Evolutionary conservation across 2,888 invertebrate genomes (phyloP).

Genomic region (Netelia melanura): DNA sequence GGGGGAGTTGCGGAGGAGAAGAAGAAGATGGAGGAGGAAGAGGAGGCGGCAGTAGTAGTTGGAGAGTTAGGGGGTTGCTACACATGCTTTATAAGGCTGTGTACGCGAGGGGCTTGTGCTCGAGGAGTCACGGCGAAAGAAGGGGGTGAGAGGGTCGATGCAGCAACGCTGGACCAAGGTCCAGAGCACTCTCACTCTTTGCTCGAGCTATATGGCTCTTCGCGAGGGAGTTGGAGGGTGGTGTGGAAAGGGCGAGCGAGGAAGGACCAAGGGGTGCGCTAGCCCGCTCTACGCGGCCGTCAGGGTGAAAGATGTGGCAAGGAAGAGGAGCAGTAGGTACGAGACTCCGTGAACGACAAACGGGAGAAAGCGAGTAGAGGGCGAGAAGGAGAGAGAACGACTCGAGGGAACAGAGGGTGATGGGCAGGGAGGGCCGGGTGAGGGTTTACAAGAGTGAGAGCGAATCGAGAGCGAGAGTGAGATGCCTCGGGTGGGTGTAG

Average conservation of each 20-base stretch:
- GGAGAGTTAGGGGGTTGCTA: conserved; percentile 39
- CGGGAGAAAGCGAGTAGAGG: conserved; percentile 25
- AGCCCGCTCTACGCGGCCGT: conserved; percentile 63
- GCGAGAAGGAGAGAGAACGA: conserved; percentile 51
- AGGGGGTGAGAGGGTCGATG: conserved; percentile 83
- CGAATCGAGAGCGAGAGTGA: conserved; percentile 83
- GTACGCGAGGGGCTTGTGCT: conserved; percentile 29
- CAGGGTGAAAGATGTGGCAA: conserved; percentile 71
- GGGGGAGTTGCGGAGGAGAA: conserved; percentile 43
- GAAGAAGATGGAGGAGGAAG: conserved; percentile 15
- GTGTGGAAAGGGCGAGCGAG: conserved; percentile 71
- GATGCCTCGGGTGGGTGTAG: conserved; percentile 73
- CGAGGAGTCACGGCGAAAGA: conserved; percentile 53
- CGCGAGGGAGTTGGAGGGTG: conserved; percentile 61
- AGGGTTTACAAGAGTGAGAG: conserved; percentile 72
- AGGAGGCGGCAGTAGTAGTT: conserved; percentile 1
- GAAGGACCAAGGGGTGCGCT: conserved; percentile 73
- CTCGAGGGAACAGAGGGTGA: conserved; percentile 57
- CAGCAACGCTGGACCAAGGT: conserved; percentile 84
- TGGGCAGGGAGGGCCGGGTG: conserved; percentile 20
- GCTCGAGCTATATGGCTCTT: conserved; percentile 66
- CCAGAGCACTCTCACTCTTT: conserved; percentile 81
- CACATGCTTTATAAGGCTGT: conserved; percentile 33
- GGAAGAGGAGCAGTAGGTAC: conserved; percentile 64
- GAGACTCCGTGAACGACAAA: conserved; percentile 34